Conservation (phyloP, 2,888 invertebrate genomes). For the Tuberolachnus salignus region DNA sequence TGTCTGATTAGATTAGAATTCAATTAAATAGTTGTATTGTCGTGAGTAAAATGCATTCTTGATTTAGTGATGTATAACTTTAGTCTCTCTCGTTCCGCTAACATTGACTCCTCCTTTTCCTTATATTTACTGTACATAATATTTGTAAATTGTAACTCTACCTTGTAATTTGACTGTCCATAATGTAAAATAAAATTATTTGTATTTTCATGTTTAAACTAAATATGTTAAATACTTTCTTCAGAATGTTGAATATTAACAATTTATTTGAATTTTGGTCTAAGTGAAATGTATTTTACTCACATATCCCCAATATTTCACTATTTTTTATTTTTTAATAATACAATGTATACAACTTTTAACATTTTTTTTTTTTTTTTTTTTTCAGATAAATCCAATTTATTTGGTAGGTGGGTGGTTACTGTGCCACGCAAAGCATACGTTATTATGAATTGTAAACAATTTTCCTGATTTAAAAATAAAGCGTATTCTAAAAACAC, state of each 20-base stretch:
- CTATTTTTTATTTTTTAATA: neutral
- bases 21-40: no score
- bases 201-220: no score
- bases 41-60: no score
- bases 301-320: neutral
- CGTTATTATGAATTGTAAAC: slow-evolving; percentile 13
- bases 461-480: slow-evolving; percentile 32
- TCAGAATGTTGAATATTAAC: neutral
- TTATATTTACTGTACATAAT: no score
- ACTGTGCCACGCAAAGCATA: neutral
- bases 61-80: no score
- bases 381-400: slow-evolving; percentile 20
- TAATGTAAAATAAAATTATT: no score
- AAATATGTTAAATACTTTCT: no score
- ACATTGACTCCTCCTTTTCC: no score
- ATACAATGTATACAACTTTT: neutral
- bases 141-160: no score
- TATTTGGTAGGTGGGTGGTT: slow-evolving; percentile 4
- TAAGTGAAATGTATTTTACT: neutral
- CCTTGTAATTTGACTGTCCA: no score
- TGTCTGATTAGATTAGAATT: no score
- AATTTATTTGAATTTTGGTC: neutral
- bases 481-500: slow-evolving; percentile 11
- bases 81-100: no score
- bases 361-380: neutral